A percentile compares a stretch with the other conserved stretches of the same genome.
phyloP scores from a whole-genome alignment of 1,140 invertebrate species.

The Venturia canescens region DNA sequence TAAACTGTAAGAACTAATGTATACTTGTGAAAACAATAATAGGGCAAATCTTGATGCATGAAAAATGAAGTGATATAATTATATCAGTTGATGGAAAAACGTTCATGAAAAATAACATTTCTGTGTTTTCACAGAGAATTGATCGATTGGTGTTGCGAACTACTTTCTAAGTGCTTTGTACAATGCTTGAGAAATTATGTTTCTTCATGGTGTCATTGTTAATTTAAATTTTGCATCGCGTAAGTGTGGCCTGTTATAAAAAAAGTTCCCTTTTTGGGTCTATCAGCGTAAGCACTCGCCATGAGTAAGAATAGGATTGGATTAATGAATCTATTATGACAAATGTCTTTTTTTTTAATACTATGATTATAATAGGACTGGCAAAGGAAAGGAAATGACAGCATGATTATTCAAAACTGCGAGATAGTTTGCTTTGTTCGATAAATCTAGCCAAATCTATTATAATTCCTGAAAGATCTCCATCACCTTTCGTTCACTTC shows the following conservation, averaged over 20 bases:
- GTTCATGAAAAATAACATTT: too few species aligned
- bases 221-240: neutral
- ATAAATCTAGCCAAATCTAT: neutral
- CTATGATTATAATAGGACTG: neutral
- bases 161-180: neutral
- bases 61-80: neutral
- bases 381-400: neutral
- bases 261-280: too few species aligned
- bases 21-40: neutral
- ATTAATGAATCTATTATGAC: neutral
- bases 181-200: neutral
- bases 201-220: neutral
- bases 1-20: neutral
- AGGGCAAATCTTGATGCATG: neutral
- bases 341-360: too few species aligned
- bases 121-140: neutral
- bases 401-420: too few species aligned
- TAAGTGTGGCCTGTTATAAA: too few species aligned
- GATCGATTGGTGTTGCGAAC: neutral
- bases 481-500: too few species aligned
- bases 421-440: neutral
- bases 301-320: neutral
- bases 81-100: too few species aligned
- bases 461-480: neutral
- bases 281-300: neutral